A percentile compares a stretch with the other conserved stretches of the same genome.
Conservation (phyloP, 2,113 vertebrate species). For the Brachyistius frenatus region DNA sequence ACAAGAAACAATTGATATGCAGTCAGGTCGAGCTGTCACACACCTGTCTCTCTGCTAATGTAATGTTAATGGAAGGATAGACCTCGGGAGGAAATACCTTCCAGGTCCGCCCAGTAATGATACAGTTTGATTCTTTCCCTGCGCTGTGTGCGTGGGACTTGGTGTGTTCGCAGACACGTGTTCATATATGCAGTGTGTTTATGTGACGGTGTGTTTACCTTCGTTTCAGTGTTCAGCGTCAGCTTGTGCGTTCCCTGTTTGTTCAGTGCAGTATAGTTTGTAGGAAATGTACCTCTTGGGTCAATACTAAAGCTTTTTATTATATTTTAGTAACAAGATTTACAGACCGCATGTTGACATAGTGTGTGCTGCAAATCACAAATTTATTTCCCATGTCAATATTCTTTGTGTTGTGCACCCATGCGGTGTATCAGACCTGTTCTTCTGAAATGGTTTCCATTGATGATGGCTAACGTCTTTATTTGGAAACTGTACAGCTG, state of each 20-base stretch:
- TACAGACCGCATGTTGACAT: constrained; percentile 15
- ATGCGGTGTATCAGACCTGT: not conserved
- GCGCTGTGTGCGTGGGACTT: not conserved
- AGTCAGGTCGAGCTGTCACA: constrained; percentile 66
- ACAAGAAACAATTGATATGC: constrained; percentile 68
- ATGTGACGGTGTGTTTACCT: not conserved
- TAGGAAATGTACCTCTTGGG: not conserved
- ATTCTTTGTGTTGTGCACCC: constrained; percentile 4
- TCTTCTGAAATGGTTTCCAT: not conserved
- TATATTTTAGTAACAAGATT: not conserved
- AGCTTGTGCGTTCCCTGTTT: not conserved
- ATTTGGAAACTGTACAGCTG: constrained; percentile 16
- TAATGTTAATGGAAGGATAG: constrained; percentile 68
- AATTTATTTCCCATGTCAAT: constrained; percentile 9
- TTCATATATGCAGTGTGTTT: not conserved
- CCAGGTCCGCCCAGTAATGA: constrained; percentile 16
- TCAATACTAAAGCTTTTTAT: constrained; percentile 10
- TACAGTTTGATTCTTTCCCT: constrained; percentile 9
- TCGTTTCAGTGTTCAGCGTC: not conserved
- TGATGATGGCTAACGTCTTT: not conserved
- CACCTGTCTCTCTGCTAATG: constrained; percentile 63
- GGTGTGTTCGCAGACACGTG: not conserved
- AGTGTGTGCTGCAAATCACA: not conserved
- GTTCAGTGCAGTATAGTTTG: not conserved
- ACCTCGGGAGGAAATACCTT: constrained; percentile 55